These are phyloP conservation scores for Galendromus occidentalis DNA, from an alignment of 1,140 invertebrate genomes.

Conservation along the genomic window DNA sequence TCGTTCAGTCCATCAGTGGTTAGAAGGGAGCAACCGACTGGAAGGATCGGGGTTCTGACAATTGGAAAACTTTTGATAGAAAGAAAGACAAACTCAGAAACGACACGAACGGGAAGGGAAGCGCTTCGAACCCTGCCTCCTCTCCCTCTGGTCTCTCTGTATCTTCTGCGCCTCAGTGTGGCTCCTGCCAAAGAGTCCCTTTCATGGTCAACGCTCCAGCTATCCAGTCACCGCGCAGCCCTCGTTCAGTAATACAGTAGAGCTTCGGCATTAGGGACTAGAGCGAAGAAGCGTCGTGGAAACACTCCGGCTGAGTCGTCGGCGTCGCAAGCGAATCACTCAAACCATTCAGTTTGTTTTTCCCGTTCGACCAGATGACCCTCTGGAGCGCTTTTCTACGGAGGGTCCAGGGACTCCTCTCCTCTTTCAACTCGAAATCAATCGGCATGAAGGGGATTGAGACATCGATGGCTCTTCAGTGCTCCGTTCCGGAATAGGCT, in stretches of 20 bases:
- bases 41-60: neutral
- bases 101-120: neutral
- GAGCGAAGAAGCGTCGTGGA: neutral
- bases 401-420: no score
- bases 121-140: neutral
- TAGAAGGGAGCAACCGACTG: no score
- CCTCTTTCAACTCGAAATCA: no score
- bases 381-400: no score
- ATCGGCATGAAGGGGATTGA: no score
- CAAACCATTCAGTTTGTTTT: neutral
- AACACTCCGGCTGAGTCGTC: neutral
- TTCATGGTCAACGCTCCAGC: no score
- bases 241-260: constrained; percentile 8
- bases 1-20: no score
- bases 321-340: neutral
- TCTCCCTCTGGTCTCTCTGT: neutral
- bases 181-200: no score
- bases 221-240: no score
- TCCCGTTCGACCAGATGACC: no score
- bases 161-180: neutral
- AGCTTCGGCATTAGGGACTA: neutral
- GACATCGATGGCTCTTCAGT: no score
- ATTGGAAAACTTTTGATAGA: constrained; percentile 8
- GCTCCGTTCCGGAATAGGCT: no score
- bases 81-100: neutral